These are phyloP conservation scores for Agrenia bidenticulata DNA, from an alignment of 2,888 invertebrate species.

Conservation along the genomic window DNA sequence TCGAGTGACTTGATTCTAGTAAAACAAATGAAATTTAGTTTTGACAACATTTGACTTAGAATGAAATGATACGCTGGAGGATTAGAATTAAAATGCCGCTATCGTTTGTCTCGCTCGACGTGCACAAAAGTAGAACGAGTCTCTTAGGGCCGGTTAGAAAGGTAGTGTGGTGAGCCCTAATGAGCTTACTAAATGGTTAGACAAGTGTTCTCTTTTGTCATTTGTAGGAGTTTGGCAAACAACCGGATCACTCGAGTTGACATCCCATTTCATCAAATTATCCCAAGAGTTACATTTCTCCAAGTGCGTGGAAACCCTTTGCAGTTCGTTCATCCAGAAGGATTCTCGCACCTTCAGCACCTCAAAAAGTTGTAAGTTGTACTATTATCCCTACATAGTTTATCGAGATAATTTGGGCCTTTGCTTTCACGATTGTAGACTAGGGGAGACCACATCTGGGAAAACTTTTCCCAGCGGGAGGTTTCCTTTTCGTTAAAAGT, in stretches of 20 bases:
- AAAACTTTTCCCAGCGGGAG: too few relatives aligned
- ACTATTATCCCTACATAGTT: too few relatives aligned
- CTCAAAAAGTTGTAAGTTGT: slow-evolving; percentile 76
- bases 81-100: slow-evolving; percentile 3
- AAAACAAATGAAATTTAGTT: background rate
- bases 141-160: too few relatives aligned
- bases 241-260: slow-evolving; percentile 77
- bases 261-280: slow-evolving; percentile 69
- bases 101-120: slow-evolving; percentile 11
- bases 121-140: background rate
- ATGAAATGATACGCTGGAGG: slow-evolving; percentile 2
- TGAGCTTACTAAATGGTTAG: slow-evolving; percentile 18
- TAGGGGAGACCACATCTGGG: too few relatives aligned
- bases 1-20: too few relatives aligned
- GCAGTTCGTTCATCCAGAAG: slow-evolving; percentile 67
- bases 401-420: too few relatives aligned
- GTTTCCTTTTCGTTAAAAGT: too few relatives aligned
- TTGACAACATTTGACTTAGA: background rate
- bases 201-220: slow-evolving; percentile 32
- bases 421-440: too few relatives aligned
- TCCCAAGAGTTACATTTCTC: slow-evolving; percentile 69
- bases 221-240: slow-evolving; percentile 73
- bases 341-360: slow-evolving; percentile 73
- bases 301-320: slow-evolving; percentile 84
- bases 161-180: slow-evolving; percentile 21